These are phyloP conservation scores for Exephanes ischioxanthus DNA, from an alignment of 2,888 invertebrate genomes.

Conservation along the genomic window DNA sequence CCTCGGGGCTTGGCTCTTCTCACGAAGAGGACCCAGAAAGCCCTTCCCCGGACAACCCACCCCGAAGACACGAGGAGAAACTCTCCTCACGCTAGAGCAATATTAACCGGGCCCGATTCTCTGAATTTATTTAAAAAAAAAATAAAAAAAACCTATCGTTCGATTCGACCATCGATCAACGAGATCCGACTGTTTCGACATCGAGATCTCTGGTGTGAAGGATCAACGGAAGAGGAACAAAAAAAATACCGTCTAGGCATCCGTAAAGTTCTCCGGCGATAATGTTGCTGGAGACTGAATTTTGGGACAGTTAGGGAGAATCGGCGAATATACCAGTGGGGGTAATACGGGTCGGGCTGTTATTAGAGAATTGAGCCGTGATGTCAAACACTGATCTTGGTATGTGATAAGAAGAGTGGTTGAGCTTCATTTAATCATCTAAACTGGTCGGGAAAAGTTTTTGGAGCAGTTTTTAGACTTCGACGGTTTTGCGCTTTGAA, in stretches of 20 bases:
- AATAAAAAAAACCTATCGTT: conserved; percentile 27
- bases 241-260: not conserved
- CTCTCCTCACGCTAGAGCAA: conserved; percentile 31
- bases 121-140: conserved; percentile 24
- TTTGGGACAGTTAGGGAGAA: not conserved
- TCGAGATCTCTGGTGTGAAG: conserved; percentile 15
- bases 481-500: no score
- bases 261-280: not conserved
- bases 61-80: conserved; percentile 35
- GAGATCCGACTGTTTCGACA: conserved; percentile 61
- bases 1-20: conserved; percentile 64
- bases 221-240: not conserved
- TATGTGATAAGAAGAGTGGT: no score
- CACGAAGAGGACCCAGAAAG: conserved; percentile 51
- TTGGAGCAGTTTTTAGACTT: no score
- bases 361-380: not conserved
- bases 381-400: not conserved
- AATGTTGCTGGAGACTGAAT: not conserved
- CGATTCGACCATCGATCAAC: conserved; percentile 65
- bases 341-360: not conserved
- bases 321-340: no score
- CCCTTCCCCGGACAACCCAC: conserved; percentile 42
- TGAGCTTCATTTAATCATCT: no score
- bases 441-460: no score
- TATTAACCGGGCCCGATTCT: conserved; percentile 20